phyloP scores from a whole-genome alignment of 1,140 invertebrate genomes.

The Bicyclus anynana region DNA sequence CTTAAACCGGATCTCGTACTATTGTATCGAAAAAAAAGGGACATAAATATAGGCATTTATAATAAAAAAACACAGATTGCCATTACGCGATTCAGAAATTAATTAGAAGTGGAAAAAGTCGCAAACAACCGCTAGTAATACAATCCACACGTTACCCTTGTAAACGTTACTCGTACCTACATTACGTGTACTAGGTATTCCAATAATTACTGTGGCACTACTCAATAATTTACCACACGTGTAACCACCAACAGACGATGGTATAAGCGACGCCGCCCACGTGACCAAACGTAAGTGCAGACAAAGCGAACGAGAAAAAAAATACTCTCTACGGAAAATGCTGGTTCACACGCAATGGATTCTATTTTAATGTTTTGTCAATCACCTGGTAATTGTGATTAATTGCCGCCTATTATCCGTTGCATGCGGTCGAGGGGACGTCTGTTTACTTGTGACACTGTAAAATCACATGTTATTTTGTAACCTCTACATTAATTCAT shows the following conservation, averaged over 20 bases:
- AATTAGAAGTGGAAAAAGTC: too few relatives aligned
- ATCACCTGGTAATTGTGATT: slow-evolving; percentile 57
- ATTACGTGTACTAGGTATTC: too few relatives aligned
- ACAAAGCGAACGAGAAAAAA: slow-evolving; percentile 41
- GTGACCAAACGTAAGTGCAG: slow-evolving; percentile 49
- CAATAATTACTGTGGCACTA: neutral
- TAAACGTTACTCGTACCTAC: too few relatives aligned
- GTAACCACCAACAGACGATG: slow-evolving; percentile 8
- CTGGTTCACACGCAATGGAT: slow-evolving; percentile 56
- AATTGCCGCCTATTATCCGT: slow-evolving; percentile 38
- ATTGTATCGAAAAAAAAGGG: too few relatives aligned
- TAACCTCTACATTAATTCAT: too few relatives aligned
- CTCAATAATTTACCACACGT: slow-evolving; percentile 16
- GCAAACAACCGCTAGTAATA: too few relatives aligned
- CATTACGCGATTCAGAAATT: too few relatives aligned
- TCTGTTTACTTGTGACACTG: neutral
- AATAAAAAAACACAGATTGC: too few relatives aligned
- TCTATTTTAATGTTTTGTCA: slow-evolving; percentile 70
- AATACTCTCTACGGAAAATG: slow-evolving; percentile 39
- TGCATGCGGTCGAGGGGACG: slow-evolving; percentile 3
- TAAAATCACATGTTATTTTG: neutral
- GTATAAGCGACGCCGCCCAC: slow-evolving; percentile 30
- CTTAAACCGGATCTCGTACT: too few relatives aligned
- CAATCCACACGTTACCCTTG: too few relatives aligned
- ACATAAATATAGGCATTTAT: too few relatives aligned